A percentile compares a stretch with the other conserved stretches of the same genome.
Conservation (phyloP, 2,113 vertebrate species). For the Oreocharis arfaki region DNA sequence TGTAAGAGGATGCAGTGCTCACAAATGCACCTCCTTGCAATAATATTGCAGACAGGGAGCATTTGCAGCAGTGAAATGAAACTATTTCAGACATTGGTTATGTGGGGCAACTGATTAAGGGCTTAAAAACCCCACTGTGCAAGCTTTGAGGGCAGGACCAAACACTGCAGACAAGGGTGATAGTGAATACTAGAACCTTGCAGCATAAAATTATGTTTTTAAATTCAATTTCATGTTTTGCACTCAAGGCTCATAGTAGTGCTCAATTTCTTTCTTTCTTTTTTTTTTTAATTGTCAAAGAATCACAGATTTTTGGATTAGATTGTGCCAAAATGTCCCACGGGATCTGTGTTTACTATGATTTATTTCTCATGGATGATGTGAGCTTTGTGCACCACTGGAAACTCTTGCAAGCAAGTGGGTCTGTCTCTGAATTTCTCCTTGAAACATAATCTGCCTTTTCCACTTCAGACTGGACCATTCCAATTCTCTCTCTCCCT, state of each 20-base stretch:
- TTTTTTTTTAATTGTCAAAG: neutral
- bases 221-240: neutral
- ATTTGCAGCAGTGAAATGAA: neutral
- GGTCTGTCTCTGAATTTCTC: neutral
- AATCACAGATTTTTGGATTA: neutral
- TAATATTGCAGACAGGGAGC: neutral
- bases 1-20: neutral
- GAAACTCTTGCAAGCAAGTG: neutral
- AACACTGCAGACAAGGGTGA: neutral
- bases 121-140: neutral
- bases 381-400: neutral
- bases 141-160: neutral
- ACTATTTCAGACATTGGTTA: neutral
- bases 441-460: neutral
- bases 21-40: neutral
- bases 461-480: neutral
- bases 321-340: neutral
- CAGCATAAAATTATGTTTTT: neutral
- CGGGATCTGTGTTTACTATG: fast-evolving
- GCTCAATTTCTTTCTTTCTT: neutral
- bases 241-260: neutral
- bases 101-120: neutral
- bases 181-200: neutral
- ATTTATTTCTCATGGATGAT: neutral
- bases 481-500: neutral